These are phyloP conservation scores for Cataglyphis rosenhaueri DNA, from an alignment of 2,888 invertebrate genomes.

Conservation along the genomic window DNA sequence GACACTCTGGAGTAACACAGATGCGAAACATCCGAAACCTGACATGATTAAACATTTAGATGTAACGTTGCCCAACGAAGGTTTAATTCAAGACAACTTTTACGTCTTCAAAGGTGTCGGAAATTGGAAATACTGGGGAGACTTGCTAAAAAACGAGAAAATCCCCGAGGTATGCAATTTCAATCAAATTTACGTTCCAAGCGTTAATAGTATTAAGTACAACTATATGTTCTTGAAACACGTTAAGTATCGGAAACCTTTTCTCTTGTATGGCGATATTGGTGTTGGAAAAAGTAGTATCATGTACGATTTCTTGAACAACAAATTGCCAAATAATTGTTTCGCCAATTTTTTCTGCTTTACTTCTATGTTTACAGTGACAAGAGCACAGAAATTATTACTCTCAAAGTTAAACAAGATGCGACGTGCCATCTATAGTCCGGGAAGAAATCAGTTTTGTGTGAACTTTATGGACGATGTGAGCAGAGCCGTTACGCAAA, in stretches of 20 bases:
- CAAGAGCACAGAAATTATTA: constrained; percentile 86
- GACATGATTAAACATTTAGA: constrained; percentile 87
- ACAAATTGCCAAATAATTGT: constrained; percentile 86
- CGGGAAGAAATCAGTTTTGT: constrained; percentile 87
- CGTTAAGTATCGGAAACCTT: constrained; percentile 86
- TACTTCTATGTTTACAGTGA: constrained; percentile 86
- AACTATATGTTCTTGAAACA: constrained; percentile 87
- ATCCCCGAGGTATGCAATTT: constrained; percentile 71
- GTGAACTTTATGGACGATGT: constrained; percentile 90
- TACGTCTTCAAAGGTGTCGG: constrained; percentile 88
- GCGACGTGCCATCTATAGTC: constrained; percentile 87
- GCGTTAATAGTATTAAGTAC: constrained; percentile 87
- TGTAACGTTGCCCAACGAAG: constrained; percentile 86
- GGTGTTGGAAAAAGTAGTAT: constrained; percentile 89
- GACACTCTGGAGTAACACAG: constrained; percentile 82
- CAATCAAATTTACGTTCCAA: constrained; percentile 86
- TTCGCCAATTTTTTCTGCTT: constrained; percentile 87
- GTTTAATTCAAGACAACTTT: constrained; percentile 87
- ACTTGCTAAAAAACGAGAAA: constrained; percentile 86
- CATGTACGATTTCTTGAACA: constrained; percentile 86
- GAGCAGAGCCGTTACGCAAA: constrained; percentile 86
- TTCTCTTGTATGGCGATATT: constrained; percentile 88
- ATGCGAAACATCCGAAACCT: constrained; percentile 86
- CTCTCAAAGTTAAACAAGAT: constrained; percentile 86
- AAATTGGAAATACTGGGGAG: constrained; percentile 88